A percentile compares a stretch with the other conserved stretches of the same genome.
phyloP scores from a whole-genome alignment of 2,797 vertebrate genomes.

The Numenius phaeopus region DNA sequence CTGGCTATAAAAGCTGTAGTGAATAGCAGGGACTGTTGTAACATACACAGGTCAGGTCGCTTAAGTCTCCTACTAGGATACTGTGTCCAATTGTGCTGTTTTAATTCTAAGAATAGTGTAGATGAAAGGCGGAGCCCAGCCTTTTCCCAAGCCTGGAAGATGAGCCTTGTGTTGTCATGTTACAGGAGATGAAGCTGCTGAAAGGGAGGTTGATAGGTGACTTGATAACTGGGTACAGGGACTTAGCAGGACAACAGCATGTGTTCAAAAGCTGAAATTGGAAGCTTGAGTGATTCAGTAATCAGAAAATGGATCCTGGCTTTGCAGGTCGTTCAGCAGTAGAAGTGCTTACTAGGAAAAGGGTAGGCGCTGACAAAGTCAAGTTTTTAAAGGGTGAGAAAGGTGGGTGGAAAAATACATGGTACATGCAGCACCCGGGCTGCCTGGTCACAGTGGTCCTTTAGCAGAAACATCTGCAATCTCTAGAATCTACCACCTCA shows the following conservation, averaged over 20 bases:
- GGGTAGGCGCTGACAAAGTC: neutral
- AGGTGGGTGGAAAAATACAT: neutral
- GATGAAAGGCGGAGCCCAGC: neutral
- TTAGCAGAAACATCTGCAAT: neutral
- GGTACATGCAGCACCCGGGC: neutral
- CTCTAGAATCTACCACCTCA: neutral
- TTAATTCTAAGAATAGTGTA: neutral
- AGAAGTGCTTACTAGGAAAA: neutral
- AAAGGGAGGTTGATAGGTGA: constrained; percentile 51
- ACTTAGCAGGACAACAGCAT: constrained; percentile 24
- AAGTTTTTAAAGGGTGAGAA: neutral
- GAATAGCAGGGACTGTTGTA: neutral
- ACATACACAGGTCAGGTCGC: neutral
- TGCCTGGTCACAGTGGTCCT: neutral
- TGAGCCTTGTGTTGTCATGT: constrained; percentile 27
- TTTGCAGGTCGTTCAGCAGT: constrained; percentile 40
- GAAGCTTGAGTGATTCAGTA: constrained; percentile 41
- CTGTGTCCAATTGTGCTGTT: neutral
- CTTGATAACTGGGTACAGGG: constrained; percentile 34
- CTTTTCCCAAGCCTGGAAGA: constrained; percentile 21
- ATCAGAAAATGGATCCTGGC: constrained; percentile 36
- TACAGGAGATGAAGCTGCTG: constrained; percentile 45
- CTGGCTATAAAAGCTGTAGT: neutral
- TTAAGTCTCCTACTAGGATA: neutral
- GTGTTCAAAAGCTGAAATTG: constrained; percentile 53